phyloP scores from a whole-genome alignment of 2,888 invertebrate species.

The Glyphotaelius pellucidus region DNA sequence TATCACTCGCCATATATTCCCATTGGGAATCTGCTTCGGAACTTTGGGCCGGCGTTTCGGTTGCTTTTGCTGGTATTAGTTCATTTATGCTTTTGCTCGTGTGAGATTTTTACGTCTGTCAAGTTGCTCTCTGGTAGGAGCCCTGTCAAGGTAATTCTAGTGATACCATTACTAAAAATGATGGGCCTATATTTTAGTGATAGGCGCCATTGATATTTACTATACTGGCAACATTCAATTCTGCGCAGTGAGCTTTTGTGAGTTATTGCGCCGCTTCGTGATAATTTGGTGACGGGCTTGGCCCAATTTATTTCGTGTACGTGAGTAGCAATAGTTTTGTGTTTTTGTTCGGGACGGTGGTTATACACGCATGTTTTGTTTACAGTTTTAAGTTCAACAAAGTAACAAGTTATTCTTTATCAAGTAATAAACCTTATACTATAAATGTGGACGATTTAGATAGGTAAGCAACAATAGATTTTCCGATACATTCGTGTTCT shows the following conservation, averaged over 20 bases:
- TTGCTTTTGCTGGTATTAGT: no score
- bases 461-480: slow-evolving; percentile 58
- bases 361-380: slow-evolving; percentile 57
- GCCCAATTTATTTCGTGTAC: slow-evolving; percentile 57
- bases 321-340: slow-evolving; percentile 58
- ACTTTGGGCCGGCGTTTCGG: no score
- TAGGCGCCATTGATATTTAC: slow-evolving; percentile 67
- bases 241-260: slow-evolving; percentile 76
- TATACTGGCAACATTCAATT: slow-evolving; percentile 72
- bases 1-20: no score
- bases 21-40: no score
- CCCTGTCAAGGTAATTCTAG: no score
- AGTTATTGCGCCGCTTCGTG: slow-evolving; percentile 77
- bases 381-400: slow-evolving; percentile 35
- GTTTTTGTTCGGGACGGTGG: slow-evolving; percentile 58
- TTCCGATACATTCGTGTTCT: slow-evolving; percentile 55
- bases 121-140: no score
- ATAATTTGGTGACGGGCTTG: slow-evolving; percentile 71
- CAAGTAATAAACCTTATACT: not conserved
- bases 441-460: slow-evolving; percentile 42
- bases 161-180: no score
- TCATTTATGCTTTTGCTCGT: no score
- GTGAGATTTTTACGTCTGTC: no score
- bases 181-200: not conserved
- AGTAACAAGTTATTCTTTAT: slow-evolving; percentile 32